Base-by-base conservation (phyloP, 2,888 invertebrate genomes). In the Masnerella sp. region DNA sequence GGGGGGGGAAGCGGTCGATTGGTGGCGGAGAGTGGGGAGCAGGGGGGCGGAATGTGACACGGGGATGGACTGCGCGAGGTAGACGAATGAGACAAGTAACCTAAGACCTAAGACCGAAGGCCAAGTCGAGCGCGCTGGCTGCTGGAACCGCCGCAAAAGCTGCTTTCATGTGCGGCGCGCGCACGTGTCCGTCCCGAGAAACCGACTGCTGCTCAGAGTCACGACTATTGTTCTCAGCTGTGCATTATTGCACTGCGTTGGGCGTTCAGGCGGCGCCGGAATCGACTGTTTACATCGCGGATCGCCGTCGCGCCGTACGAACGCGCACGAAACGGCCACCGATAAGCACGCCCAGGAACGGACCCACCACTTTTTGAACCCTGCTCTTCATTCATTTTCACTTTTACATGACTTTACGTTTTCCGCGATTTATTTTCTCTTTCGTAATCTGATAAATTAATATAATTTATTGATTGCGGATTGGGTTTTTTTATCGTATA, bases 51-150 rank as follows among this genome's bases (percentile, higher is more conserved):
- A 64, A 52, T 45, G 43, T 54, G 52, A 52, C 43, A 64, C 64
- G 64, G 52, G 64, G 36, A 52, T 52, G 54, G 64, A 38, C 64
- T 45, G 52, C 45, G 64, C 45, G 54, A 2, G 18, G 2, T 36
- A 9, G 34, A 45, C 20, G 30, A 20, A 45, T 54, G 36, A 36
- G 38, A 28, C 64, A 45, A 52, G 64, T 64, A 64, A 64, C 52
- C 64, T 64, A 43, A 36, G 32, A 1, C 12, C 34, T 11, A 0
- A 3, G 15, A 11, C 14, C 7, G 28, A 64, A n/a, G n/a, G n/a
- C n/a, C n/a, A n/a, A n/a, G n/a, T n/a, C n/a, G n/a, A n/a, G n/a
- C n/a, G n/a, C n/a, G n/a, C n/a, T n/a, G n/a, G n/a, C n/a, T n/a
- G n/a, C n/a, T n/a, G n/a, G n/a, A n/a, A n/a, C n/a, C n/a, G n/a